Evolutionary conservation across 1,140 invertebrate species (phyloP).

Genomic region (Lepidurus couesii): DNA sequence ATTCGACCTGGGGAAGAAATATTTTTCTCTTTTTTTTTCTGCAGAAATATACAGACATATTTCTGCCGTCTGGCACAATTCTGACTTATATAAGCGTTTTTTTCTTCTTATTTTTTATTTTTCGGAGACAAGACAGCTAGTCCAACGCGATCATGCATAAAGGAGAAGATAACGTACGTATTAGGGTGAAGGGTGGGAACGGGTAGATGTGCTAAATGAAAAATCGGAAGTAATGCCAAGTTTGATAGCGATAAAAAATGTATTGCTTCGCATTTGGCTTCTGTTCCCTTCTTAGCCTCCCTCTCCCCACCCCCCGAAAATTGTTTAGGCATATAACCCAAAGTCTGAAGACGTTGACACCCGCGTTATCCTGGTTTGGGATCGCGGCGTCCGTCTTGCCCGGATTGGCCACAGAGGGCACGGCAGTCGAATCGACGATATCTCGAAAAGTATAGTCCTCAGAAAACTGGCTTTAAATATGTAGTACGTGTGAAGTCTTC

Average conservation of each 20-base stretch:
- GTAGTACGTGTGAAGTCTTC: no score
- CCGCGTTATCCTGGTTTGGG: no score
- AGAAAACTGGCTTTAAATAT: no score
- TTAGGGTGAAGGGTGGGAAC: not conserved
- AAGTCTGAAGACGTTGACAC: no score
- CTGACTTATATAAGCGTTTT: slow-evolving; percentile 2
- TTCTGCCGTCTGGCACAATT: slow-evolving; percentile 13
- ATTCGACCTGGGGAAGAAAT: not conserved
- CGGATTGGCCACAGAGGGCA: no score
- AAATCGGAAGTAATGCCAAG: slow-evolving; percentile 18
- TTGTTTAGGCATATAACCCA: no score
- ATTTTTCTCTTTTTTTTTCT: not conserved
- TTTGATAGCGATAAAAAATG: not conserved
- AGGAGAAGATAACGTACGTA: not conserved
- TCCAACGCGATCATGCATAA: slow-evolving; percentile 18
- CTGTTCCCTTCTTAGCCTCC: no score
- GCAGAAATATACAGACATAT: not conserved
- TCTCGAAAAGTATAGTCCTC: no score
- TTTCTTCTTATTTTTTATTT: no score
- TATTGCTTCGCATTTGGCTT: not conserved
- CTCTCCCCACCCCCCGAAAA: no score
- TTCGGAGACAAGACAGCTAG: not conserved
- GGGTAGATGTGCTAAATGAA: not conserved
- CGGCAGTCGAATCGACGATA: no score
- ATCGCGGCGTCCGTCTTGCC: no score